phyloP scores from a whole-genome alignment of 2,113 vertebrate species.

The Pelmatolapia mariae region DNA sequence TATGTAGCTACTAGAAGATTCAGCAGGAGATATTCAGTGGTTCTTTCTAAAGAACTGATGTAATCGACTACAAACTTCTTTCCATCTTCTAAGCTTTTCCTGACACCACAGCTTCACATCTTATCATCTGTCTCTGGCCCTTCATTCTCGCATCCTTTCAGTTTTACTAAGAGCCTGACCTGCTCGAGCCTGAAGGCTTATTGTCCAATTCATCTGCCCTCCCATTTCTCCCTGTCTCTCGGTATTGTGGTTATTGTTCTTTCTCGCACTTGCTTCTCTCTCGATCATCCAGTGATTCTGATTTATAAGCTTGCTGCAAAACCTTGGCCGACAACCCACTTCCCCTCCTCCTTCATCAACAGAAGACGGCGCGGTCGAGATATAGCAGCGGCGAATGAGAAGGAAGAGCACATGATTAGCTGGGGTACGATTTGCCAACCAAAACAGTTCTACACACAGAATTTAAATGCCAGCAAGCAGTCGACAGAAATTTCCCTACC shows the following conservation, averaged over 20 bases:
- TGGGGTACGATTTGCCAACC: constrained; percentile 28
- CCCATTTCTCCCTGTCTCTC: constrained; percentile 15
- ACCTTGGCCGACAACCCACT: not conserved
- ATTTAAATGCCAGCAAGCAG: constrained; percentile 38
- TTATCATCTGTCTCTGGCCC: not conserved
- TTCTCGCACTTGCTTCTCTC: not conserved
- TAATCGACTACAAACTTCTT: not conserved
- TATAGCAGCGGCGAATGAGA: not conserved
- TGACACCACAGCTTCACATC: not conserved
- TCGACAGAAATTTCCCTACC: constrained; percentile 14
- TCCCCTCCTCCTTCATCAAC: not conserved
- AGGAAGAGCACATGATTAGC: not conserved
- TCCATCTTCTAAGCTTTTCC: not conserved
- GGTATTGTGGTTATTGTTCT: constrained; percentile 29
- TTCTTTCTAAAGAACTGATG: not conserved
- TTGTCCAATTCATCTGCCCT: constrained; percentile 47
- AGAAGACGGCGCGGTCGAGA: not conserved
- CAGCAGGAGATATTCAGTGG: not conserved
- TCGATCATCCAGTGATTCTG: constrained; percentile 11
- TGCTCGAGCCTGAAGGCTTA: constrained; percentile 23
- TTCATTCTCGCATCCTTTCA: not conserved
- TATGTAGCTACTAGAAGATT: not conserved
- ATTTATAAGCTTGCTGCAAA: constrained; percentile 43
- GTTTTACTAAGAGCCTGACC: constrained; percentile 2
- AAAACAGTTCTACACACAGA: constrained; percentile 31